Base-by-base conservation (phyloP, 1,140 invertebrate species). In the Ips typographus region DNA sequence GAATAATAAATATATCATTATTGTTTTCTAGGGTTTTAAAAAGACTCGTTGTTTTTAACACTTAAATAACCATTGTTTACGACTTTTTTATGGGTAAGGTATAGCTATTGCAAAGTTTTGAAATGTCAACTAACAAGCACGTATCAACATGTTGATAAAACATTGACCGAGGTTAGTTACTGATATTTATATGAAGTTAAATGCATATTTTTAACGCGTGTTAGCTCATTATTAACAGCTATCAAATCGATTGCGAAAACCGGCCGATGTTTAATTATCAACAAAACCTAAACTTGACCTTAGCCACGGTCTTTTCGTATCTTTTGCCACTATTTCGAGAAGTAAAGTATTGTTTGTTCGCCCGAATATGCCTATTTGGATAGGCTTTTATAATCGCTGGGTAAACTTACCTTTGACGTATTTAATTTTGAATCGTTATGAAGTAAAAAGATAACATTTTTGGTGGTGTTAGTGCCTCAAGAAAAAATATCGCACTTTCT, bases 141-240 rank as follows among this genome's bases (percentile, higher is more conserved):
- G 22, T 22, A 22, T 22, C 22, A 22, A 22, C 22, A 22, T 22
- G 22, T 22, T 22, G 4, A 62, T 47, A 62, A 62, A 51, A 62
- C 60, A 38, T 62, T 62, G 60, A 62, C 60, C 60, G 42, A 62
- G 60, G 60, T 62, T 62, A 62, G 60, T 62, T 8, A n/a, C 22
- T 42, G 57, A 41, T 59, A 59, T 37, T 56, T 56, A 56, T 49
- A 49, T 49, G 7, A 56, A 56, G 37, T 22, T 22, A 40, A 40
- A n/a, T 59, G 40, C 41, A 42, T 59, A 59, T 59, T 59, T 59
- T 59, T 59, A 22, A 22, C 22, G 22, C 22, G 8, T 55, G 7
- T 59, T 41, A 8, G 39, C 57, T 40, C 37, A 37, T 37, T 40
- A 59, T 59, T 40, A 59, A 59, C 42, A 42, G 57, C 57, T 37